These are phyloP conservation scores for Ursus arctos DNA, from an alignment of 2,113 vertebrate genomes.

Conservation along the genomic window DNA sequence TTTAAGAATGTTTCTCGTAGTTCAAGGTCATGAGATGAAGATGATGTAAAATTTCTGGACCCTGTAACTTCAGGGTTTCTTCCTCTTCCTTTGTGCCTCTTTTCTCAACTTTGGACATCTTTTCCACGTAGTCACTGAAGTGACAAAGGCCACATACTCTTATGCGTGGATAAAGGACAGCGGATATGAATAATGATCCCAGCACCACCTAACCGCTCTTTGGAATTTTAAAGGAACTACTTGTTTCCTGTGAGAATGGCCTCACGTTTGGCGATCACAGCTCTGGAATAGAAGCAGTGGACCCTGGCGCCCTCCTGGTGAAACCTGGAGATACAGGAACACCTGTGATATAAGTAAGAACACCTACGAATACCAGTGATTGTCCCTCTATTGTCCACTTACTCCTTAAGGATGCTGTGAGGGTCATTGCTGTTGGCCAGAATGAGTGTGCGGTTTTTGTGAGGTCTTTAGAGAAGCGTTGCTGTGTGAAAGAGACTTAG, in stretches of 20 bases:
- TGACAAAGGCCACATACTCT: neutral
- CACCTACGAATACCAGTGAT: neutral
- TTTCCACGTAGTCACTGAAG: neutral
- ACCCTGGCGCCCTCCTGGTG: neutral
- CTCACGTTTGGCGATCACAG: neutral
- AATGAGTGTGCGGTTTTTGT: neutral
- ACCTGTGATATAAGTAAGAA: neutral
- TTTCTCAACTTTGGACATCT: neutral
- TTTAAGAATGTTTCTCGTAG: neutral
- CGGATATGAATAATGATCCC: neutral
- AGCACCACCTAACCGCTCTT: neutral
- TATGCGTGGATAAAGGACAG: neutral
- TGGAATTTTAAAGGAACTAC: neutral
- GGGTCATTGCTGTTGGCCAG: neutral
- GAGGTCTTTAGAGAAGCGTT: neutral
- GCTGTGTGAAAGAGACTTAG: neutral
- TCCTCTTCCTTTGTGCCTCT: neutral
- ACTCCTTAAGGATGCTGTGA: neutral
- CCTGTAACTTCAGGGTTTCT: neutral
- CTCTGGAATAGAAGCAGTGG: neutral
- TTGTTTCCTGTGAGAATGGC: neutral
- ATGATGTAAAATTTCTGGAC: neutral
- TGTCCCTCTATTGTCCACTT: neutral
- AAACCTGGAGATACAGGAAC: neutral
- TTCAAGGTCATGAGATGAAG: neutral